phyloP scores from a whole-genome alignment of 2,888 invertebrate genomes.

The Phengaris alcon region DNA sequence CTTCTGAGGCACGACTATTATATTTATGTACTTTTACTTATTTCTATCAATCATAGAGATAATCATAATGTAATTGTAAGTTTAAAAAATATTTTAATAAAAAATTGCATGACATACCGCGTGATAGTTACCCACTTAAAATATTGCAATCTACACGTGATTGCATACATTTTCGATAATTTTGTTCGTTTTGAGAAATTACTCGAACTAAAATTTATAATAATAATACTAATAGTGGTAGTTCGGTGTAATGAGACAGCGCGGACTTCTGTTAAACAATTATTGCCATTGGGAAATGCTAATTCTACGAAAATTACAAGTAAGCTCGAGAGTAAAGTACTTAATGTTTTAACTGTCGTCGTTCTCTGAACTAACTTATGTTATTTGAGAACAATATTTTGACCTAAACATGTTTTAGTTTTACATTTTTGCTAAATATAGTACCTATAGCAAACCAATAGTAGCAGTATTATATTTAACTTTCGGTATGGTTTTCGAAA shows the following conservation, averaged over 20 bases:
- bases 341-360: slow-evolving; percentile 5
- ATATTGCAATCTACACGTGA: slow-evolving; percentile 1
- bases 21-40: not conserved
- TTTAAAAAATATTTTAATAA: not conserved
- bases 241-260: slow-evolving; percentile 22
- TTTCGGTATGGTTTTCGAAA: too few relatives aligned
- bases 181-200: slow-evolving; percentile 22
- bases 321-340: slow-evolving; percentile 52
- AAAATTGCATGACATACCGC: not conserved
- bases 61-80: not conserved
- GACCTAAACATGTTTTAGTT: not conserved
- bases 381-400: slow-evolving; percentile 2
- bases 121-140: not conserved
- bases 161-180: slow-evolving; percentile 23
- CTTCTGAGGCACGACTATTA: not conserved
- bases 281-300: slow-evolving; percentile 60
- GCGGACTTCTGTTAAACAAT: slow-evolving; percentile 54
- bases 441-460: too few relatives aligned
- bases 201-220: slow-evolving; percentile 22
- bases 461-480: not conserved
- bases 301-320: slow-evolving; percentile 65
- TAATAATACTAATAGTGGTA: slow-evolving; percentile 20
- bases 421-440: not conserved
- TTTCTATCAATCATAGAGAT: slow-evolving; percentile 11
- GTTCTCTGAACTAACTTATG: slow-evolving; percentile 2